Evolutionary conservation across 2,797 vertebrate genomes (phyloP).

Genomic region (Calcarius lapponicus): DNA sequence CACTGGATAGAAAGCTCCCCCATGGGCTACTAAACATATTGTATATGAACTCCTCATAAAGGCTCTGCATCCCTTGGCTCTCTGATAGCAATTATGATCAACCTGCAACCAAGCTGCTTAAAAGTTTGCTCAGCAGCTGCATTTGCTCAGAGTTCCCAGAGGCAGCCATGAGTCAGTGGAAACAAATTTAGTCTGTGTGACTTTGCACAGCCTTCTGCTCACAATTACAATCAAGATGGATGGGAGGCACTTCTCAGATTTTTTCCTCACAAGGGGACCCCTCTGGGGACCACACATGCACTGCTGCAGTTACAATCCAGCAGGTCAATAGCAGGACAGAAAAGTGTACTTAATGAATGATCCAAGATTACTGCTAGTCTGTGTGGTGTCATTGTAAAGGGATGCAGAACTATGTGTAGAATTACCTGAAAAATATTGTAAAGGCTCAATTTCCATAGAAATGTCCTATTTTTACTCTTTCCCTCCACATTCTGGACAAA

Average conservation of each 20-base stretch:
- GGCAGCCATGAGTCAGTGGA: conserved; percentile 2
- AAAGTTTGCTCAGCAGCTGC: conserved; percentile 37
- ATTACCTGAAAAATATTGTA: not conserved
- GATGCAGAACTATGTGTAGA: not conserved
- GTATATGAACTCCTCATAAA: conserved; percentile 31
- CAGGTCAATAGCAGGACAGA: not conserved
- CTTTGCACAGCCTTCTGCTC: not conserved
- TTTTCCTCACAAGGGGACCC: not conserved
- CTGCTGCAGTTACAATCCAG: not conserved
- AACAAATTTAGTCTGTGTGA: conserved; percentile 17
- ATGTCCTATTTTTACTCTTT: not conserved
- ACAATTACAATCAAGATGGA: conserved; percentile 20
- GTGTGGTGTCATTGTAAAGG: not conserved
- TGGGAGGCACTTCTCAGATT: not conserved
- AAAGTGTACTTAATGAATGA: not conserved
- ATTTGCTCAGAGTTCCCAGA: conserved; percentile 27
- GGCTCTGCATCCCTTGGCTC: conserved; percentile 18
- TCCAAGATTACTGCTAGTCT: not conserved
- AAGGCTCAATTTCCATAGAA: not conserved
- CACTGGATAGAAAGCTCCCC: not conserved
- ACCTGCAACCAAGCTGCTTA: conserved; percentile 23
- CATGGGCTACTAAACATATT: conserved; percentile 27
- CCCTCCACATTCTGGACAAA: not conserved
- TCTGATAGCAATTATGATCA: conserved; percentile 29
- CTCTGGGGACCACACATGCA: not conserved